Conservation (phyloP, 2,888 invertebrate species). For the Acronicta psi region DNA sequence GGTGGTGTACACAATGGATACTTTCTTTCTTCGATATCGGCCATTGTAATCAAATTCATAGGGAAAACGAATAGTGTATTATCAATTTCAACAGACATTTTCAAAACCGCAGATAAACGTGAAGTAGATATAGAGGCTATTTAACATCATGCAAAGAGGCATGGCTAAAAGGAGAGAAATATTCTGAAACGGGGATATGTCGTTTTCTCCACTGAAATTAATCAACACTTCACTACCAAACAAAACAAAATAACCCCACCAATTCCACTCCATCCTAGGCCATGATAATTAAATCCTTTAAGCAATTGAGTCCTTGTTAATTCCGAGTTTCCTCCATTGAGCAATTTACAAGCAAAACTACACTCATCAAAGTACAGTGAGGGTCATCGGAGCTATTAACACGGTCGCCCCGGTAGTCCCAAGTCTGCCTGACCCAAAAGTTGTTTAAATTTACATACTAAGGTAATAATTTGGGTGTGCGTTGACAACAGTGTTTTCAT, state of each 20-base stretch:
- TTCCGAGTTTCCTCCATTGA: slow-evolving; percentile 39
- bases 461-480: slow-evolving; percentile 17
- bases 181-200: too few relatives aligned
- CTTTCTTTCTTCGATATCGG: too few relatives aligned
- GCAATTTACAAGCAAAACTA: slow-evolving; percentile 54
- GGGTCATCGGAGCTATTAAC: slow-evolving; percentile 50
- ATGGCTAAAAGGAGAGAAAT: too few relatives aligned
- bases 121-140: too few relatives aligned
- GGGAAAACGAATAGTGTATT: too few relatives aligned
- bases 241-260: slow-evolving; percentile 10
- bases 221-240: not conserved
- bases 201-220: not conserved
- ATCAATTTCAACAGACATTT: too few relatives aligned
- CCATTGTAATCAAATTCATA: too few relatives aligned
- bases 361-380: slow-evolving; percentile 49
- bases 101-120: too few relatives aligned
- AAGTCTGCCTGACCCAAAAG: slow-evolving; percentile 38
- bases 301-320: slow-evolving; percentile 10
- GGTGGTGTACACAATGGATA: too few relatives aligned
- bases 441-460: slow-evolving; percentile 47
- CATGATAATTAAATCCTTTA: slow-evolving; percentile 32
- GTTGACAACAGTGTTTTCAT: slow-evolving; percentile 7
- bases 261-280: not conserved
- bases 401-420: slow-evolving; percentile 23
- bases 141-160: too few relatives aligned